phyloP scores from a whole-genome alignment of 2,797 vertebrate genomes.

The Malurus leucopterus region DNA sequence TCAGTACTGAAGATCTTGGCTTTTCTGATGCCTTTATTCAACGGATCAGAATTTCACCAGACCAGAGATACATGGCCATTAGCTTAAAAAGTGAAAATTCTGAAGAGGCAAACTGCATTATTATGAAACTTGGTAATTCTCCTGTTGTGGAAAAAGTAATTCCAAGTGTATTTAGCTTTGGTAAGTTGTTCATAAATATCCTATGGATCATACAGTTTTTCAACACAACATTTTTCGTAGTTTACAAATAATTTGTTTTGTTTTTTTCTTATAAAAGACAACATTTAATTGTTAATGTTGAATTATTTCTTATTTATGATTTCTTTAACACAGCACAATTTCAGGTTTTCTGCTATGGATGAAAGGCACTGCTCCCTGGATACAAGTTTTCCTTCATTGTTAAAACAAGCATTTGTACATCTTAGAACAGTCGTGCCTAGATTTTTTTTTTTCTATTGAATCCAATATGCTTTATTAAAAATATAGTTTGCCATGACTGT shows the following conservation, averaged over 20 bases:
- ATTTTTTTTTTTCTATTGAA: not conserved
- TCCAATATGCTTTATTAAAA: not conserved
- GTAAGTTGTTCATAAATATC: conserved; percentile 68
- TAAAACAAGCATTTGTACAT: not conserved
- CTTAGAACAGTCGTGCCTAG: not conserved
- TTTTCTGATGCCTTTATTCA: conserved; percentile 78
- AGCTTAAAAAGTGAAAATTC: conserved; percentile 75
- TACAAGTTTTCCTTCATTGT: not conserved
- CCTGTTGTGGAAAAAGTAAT: conserved; percentile 68
- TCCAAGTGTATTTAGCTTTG: conserved; percentile 86
- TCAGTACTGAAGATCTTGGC: conserved; percentile 71
- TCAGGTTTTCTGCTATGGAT: not conserved
- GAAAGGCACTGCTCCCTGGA: not conserved
- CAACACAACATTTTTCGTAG: not conserved
- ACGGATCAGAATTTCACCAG: conserved; percentile 86
- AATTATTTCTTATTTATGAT: not conserved
- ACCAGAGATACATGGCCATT: conserved; percentile 81
- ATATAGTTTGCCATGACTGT: not conserved
- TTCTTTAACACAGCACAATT: not conserved
- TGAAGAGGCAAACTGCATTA: conserved; percentile 78
- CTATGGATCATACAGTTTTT: not conserved
- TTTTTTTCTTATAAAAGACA: not conserved
- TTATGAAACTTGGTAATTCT: conserved; percentile 74
- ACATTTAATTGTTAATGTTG: not conserved
- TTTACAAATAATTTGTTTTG: not conserved